Base-by-base conservation (phyloP, 92 coral and sea anemone genomes). In the Porites divaricata region DNA sequence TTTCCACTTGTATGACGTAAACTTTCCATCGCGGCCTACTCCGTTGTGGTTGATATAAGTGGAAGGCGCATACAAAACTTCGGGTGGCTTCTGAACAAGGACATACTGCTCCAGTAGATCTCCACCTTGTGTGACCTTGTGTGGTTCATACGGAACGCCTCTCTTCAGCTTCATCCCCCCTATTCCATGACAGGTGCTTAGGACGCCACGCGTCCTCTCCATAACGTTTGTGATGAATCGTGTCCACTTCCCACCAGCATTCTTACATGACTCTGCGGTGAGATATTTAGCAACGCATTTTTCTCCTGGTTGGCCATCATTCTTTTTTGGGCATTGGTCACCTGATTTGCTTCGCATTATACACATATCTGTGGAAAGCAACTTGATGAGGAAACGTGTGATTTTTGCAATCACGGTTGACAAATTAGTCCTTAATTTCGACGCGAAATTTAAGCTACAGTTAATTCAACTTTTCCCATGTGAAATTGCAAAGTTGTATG, bases 51-150 rank as follows among this genome's bases (percentile, higher is more conserved):
- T 79, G 54, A 79, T 68, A 17, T 23, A 35, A 23, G 84, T 67
- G 53, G 74, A 79, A 13, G 84, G 84, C 53, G 81, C 81, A 49
- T 74, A 74, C 28, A 74, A 26, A 63, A 76, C 81, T 22, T 76
- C 45, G 6, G 45, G 45, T 35, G 45, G 45, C 45, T 35, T 4
- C 45, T 4, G 45, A 35, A 35, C 45, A 35, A 35, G 45, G 45
- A 35, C 81, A 63, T 26, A 77, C 81, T 77, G 81, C 28, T 23
- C n/a, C 45, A 16, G 50, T 17, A 26, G 22, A 62, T 77, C 81
- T 22, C 70, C 70, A 28, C 81, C 81, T 77, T 77, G 81, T 61
- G 81, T 14, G 26, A 77, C 49, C 72, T 77, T 23, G 59, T 77
- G 62, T 48, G 81, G 41, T 35, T 35, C 45, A 35, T 35, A 35